Evolutionary conservation across 2,797 vertebrate species (phyloP).

Genomic region (Enteromius afrohamiltoni): DNA sequence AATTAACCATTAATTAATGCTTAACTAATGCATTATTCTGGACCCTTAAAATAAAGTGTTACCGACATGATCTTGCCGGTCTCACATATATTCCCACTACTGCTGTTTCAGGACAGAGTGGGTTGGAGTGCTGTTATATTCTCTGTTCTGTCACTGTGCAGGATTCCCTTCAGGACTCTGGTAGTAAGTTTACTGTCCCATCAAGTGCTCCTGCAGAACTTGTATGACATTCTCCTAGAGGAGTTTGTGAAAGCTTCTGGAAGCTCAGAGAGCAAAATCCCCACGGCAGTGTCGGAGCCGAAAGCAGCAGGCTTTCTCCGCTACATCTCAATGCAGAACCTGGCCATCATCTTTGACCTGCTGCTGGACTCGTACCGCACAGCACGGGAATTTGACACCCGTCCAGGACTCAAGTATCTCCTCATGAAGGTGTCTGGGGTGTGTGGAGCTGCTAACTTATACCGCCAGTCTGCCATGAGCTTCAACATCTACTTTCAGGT

Average conservation of each 20-base stretch:
- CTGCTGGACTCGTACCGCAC: conserved; percentile 96
- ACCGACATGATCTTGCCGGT: neutral
- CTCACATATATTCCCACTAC: neutral
- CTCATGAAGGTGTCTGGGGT: conserved; percentile 98
- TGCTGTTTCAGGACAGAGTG: neutral
- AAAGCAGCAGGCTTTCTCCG: conserved; percentile 89
- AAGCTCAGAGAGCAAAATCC: conserved; percentile 77
- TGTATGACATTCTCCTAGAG: conserved; percentile 93
- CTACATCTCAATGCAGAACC: conserved; percentile 97
- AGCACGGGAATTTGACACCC: conserved; percentile 93
- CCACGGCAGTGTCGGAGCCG: conserved; percentile 80
- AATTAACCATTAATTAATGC: no score
- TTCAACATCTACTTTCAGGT: conserved; percentile 94
- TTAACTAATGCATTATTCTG: no score
- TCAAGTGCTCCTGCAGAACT: conserved; percentile 96
- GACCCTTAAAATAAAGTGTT: no score
- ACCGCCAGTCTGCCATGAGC: conserved; percentile 97
- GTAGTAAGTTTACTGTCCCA: conserved; percentile 97
- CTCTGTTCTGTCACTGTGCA: conserved; percentile 58
- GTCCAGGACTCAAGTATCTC: conserved; percentile 94
- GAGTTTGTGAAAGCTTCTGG: conserved; percentile 93
- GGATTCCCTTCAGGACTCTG: conserved; percentile 95
- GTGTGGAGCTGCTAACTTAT: conserved; percentile 92
- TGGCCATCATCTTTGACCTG: conserved; percentile 96
- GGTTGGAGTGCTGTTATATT: neutral